Conservation (phyloP, 2,113 vertebrate genomes). For the Neogobius melanostomus region DNA sequence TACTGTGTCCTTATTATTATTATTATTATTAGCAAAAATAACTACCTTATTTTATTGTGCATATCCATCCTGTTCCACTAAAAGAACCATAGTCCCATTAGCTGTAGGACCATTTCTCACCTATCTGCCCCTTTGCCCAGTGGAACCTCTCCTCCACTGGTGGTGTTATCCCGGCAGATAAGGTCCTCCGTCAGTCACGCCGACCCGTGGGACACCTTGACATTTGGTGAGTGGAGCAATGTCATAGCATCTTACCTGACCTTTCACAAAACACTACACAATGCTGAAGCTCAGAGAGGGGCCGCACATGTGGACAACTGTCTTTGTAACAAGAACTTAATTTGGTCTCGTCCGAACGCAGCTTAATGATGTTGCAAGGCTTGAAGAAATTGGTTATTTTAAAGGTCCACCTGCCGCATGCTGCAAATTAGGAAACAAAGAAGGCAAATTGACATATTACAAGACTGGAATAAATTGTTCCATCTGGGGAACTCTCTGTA, state of each 20-base stretch:
- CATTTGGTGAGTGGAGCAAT: constrained; percentile 67
- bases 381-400: constrained; percentile 3
- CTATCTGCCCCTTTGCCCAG: constrained; percentile 8
- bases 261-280: constrained; percentile 59
- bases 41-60: too few species aligned
- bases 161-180: constrained; percentile 56
- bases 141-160: constrained; percentile 29
- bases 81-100: neutral
- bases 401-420: constrained; percentile 6
- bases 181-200: constrained; percentile 59
- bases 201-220: constrained; percentile 62
- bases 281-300: constrained; percentile 7
- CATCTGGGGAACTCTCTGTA: constrained; percentile 6
- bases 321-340: constrained; percentile 18
- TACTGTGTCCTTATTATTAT: too few species aligned
- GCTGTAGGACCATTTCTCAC: constrained; percentile 1
- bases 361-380: constrained; percentile 17
- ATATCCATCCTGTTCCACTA: too few species aligned
- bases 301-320: constrained; percentile 4
- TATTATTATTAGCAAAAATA: too few species aligned
- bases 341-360: constrained; percentile 8
- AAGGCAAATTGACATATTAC: neutral
- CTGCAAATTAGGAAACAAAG: neutral
- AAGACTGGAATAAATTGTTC: constrained; percentile 2
- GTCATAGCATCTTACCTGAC: constrained; percentile 66